Base-by-base conservation (phyloP, 1,140 invertebrate genomes). In the Tetramorium alpestre region DNA sequence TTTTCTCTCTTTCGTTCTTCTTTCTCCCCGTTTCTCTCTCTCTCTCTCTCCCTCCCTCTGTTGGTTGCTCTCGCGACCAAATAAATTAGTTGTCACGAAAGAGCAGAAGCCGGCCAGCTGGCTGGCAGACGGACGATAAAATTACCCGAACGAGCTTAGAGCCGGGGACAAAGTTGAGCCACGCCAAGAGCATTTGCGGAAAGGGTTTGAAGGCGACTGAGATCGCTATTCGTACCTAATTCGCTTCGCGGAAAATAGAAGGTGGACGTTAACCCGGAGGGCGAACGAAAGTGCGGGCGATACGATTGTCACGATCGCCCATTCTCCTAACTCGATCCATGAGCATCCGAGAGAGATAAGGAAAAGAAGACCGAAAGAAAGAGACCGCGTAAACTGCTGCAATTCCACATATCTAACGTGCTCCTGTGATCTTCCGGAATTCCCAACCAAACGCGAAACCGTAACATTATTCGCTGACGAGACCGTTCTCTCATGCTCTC, bases 11-110 rank as follows among this genome's bases (percentile, higher is more conserved):
- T 41, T 44, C 25, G 28, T 8, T 72, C 44, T n/a, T 41, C 33
- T n/a, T n/a, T n/a, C 3, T 47, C 33, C 64, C 25, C 25, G 28
- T 67, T 28, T 51, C 54, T 58, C 41, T 62, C 18, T 67, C 38
- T 10, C 28, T 44, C 22, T 18, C 16, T 44, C 22, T 18, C 16
- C 47, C 25, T 49, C 33, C 41, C 62, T 84, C 51, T 75, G 38
- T 44, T 58, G 51, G 62, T 65, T 38, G 60, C 56, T 67, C 62
- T 70, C 73, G 38, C 73, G 86, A 82, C 91, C 91, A 90, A 92
- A 92, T 91, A 88, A 92, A 92, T 92, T 92, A 92, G 91, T 92
- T 92, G 89, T 92, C 90, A 89, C 87, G 87, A 90, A 90, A 65
- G 85, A 88, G 80, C 89, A 86, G 75, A 90, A 86, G 69, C 69